Evolutionary conservation across 2,888 invertebrate genomes (phyloP).

Genomic region (Willowsia nigromaculata): DNA sequence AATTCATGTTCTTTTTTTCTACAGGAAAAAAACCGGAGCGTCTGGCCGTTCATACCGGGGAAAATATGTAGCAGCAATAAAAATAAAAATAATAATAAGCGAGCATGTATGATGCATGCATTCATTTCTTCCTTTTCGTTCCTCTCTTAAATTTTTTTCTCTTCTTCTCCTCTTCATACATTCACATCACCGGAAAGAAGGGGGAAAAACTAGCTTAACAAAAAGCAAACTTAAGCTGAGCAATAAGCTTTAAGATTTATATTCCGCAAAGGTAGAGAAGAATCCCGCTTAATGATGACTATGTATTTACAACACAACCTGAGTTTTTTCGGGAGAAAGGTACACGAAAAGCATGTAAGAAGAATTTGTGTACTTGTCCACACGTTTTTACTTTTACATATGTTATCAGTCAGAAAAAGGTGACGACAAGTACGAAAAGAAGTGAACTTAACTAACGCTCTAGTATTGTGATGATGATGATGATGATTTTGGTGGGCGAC

Average conservation of each 20-base stretch:
- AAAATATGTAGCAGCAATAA: not conserved
- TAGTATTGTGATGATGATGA: not conserved
- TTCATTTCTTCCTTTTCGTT: not conserved
- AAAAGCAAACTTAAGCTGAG: slow-evolving; percentile 11
- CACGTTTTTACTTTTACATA: slow-evolving; percentile 50
- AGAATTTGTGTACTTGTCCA: slow-evolving; percentile 28
- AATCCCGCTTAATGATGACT: not conserved
- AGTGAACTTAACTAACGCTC: slow-evolving; percentile 8
- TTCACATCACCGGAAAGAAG: not conserved
- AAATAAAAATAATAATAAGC: slow-evolving; percentile 15
- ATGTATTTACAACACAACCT: not conserved
- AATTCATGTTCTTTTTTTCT: slow-evolving; percentile 65
- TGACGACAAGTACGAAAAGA: not conserved
- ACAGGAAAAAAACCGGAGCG: slow-evolving; percentile 18
- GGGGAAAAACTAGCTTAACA: not conserved
- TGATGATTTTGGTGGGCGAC: not conserved
- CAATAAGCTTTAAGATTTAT: slow-evolving; percentile 5
- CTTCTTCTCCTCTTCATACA: not conserved
- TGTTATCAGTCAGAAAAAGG: slow-evolving; percentile 44
- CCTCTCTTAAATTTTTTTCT: not conserved
- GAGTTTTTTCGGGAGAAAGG: not conserved
- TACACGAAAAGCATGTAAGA: not conserved
- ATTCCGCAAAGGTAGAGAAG: not conserved
- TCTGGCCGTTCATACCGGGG: not conserved
- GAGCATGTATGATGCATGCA: not conserved